phyloP scores from a whole-genome alignment of 2,113 vertebrate species.

The Melanocharis versteri region DNA sequence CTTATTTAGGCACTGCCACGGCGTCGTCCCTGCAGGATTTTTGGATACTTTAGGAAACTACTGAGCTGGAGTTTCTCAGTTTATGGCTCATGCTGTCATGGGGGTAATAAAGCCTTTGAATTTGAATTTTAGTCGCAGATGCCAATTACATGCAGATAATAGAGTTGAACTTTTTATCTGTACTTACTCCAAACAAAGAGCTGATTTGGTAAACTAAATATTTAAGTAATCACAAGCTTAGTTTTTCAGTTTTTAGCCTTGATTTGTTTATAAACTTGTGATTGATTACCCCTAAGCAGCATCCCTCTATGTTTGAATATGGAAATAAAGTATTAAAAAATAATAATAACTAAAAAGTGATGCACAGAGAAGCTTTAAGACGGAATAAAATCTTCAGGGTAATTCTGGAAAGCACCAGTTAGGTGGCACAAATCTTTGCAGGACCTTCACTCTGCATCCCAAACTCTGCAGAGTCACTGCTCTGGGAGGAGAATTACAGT shows the following conservation, averaged over 20 bases:
- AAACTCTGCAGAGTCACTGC: not conserved
- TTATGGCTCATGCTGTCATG: not conserved
- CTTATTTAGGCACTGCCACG: not conserved
- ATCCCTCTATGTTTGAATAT: not conserved
- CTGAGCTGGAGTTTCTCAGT: not conserved
- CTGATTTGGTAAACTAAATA: not conserved
- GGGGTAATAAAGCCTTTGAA: not conserved
- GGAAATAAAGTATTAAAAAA: not conserved
- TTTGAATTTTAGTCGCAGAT: not conserved
- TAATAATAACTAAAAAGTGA: not conserved
- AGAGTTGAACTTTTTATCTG: not conserved
- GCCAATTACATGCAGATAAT: not conserved
- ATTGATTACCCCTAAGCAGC: not conserved
- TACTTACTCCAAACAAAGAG: not conserved
- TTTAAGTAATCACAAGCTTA: not conserved
- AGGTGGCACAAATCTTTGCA: not conserved
- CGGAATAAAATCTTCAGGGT: not conserved
- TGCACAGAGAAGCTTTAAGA: not conserved
- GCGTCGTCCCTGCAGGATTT: rapidly evolving
- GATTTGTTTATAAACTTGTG: not conserved
- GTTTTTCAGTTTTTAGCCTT: not conserved
- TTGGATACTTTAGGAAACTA: not conserved
- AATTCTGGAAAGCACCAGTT: not conserved
- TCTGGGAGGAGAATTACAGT: not conserved
- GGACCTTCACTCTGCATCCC: not conserved